Conservation (phyloP, 2,797 vertebrate species). For the Alcedo quadribrachys region DNA sequence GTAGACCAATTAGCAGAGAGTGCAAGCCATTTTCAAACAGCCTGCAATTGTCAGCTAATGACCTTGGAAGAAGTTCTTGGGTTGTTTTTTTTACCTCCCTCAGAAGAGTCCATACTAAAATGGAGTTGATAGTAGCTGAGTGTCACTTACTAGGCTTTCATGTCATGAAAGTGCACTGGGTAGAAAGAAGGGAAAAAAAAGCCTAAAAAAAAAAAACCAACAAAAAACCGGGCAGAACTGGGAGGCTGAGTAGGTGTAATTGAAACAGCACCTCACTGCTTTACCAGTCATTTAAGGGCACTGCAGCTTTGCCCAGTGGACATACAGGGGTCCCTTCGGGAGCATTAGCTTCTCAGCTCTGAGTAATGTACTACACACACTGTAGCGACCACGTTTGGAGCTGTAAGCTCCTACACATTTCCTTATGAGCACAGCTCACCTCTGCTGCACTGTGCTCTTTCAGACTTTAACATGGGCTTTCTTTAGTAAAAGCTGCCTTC, state of each 20-base stretch:
- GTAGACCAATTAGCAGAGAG: constrained; percentile 57
- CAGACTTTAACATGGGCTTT: neutral
- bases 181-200: no score
- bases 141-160: constrained; percentile 41
- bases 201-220: no score
- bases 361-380: neutral
- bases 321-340: neutral
- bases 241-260: neutral
- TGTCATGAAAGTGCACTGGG: neutral
- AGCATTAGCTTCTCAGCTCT: neutral
- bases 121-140: neutral
- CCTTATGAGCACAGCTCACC: neutral
- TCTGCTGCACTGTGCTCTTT: neutral
- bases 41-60: constrained; percentile 58
- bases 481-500: neutral
- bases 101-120: constrained; percentile 44
- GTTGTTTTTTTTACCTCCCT: neutral
- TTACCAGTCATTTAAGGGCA: constrained; percentile 10
- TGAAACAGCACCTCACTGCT: constrained; percentile 21
- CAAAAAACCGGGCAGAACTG: neutral
- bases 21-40: constrained; percentile 50
- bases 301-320: neutral
- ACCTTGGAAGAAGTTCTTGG: constrained; percentile 18
- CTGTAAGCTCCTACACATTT: neutral
- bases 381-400: accelerated